These are phyloP conservation scores for Pseudococcus jackbeardsleyi DNA, from an alignment of 2,888 invertebrate genomes.

Conservation along the genomic window DNA sequence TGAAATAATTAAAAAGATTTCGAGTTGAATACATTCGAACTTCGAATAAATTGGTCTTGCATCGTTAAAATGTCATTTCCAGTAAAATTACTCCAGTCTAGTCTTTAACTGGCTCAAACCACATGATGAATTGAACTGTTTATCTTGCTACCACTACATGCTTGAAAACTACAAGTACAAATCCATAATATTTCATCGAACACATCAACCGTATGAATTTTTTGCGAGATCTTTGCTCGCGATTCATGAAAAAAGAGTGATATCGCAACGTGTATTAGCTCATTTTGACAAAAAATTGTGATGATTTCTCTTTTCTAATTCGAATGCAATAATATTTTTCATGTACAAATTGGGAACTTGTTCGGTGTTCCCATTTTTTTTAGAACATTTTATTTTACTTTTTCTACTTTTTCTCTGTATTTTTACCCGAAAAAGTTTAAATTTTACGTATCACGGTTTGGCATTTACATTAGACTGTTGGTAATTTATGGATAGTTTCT, in stretches of 20 bases:
- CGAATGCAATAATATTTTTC: constrained; percentile 8
- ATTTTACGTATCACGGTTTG: neutral
- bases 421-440: neutral
- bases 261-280: neutral
- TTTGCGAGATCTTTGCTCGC: neutral
- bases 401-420: neutral
- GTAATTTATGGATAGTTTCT: too few species aligned
- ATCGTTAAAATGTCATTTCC: too few species aligned
- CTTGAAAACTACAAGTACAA: too few species aligned
- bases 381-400: neutral
- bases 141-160: too few species aligned
- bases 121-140: too few species aligned
- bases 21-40: too few species aligned
- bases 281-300: neutral
- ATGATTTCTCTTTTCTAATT: constrained; percentile 2
- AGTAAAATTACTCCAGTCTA: too few species aligned
- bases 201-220: too few species aligned
- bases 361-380: neutral
- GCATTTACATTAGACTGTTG: neutral
- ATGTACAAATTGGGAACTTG: neutral
- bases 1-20: too few species aligned
- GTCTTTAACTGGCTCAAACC: too few species aligned
- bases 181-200: too few species aligned
- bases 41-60: too few species aligned
- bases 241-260: neutral